phyloP scores from a whole-genome alignment of 1,140 invertebrate genomes.

The Melanaphis sacchari region DNA sequence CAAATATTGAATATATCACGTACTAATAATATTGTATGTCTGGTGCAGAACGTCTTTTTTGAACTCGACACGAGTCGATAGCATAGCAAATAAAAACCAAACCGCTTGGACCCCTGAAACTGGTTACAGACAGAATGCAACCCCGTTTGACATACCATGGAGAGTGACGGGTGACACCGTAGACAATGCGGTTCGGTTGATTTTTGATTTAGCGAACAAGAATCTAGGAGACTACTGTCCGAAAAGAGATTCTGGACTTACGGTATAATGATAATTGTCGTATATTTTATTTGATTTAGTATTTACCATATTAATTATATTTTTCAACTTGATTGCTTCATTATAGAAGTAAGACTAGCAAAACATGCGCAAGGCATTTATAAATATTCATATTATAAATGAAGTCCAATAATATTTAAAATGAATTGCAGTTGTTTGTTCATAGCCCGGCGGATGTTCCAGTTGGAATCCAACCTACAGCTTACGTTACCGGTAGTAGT shows the following conservation, averaged over 20 bases:
- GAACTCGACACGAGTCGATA: background rate
- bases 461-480: background rate
- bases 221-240: constrained; percentile 24
- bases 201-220: constrained; percentile 27
- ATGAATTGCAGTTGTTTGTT: constrained; percentile 55
- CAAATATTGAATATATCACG: background rate
- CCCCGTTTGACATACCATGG: constrained; percentile 54
- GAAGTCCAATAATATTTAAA: background rate
- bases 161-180: constrained; percentile 50
- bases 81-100: constrained; percentile 13
- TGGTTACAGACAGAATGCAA: background rate
- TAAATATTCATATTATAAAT: no score
- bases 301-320: background rate
- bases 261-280: constrained; percentile 25
- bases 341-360: no score
- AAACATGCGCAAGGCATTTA: no score
- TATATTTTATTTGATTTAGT: background rate
- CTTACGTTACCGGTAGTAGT: constrained; percentile 5
- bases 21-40: background rate
- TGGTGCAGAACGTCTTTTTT: background rate
- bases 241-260: constrained; percentile 33
- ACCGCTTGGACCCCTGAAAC: constrained; percentile 31
- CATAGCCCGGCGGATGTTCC: constrained; percentile 59
- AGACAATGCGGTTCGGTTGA: constrained; percentile 47
- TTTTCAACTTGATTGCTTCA: background rate